Evolutionary conservation across 2,113 vertebrate genomes (phyloP), one percentile per base, ranked within the genome.

Genomic region (Rhipidura dahli): DNA sequence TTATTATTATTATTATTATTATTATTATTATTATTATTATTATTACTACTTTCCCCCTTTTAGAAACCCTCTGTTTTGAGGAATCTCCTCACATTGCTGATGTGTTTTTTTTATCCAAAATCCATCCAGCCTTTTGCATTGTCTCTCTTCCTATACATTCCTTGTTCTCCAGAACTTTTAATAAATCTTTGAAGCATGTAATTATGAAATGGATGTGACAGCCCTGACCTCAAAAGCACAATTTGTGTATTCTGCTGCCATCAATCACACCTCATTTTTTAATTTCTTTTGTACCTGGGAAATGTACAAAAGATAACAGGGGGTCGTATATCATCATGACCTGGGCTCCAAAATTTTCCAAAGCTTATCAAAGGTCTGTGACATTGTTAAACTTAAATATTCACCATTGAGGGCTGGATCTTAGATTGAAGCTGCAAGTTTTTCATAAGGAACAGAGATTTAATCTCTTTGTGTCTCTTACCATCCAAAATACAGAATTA

Each of bases 181-280:
- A 90, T 96, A 96, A 96, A 84, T 93, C 84, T 97, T 98, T 98
- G 97, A 98, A 96, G 90, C 95, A 96, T 98, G 96, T 98, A 98
- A 98, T 98, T 99, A 97, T 97, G 94, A 98, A 98, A 92, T 95
- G 98, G 97, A 98, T 98, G 96, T 98, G 98, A 98, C 97, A 98
- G 97, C 96, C 81, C 97, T 96, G 97, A 98, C 98, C 98, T 98
- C 80, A 92, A 68, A 90, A 95, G 78, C 95, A 91, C 95, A 89
- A 87, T 92, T 97, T 93, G 83, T 89, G 96, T 97, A 85, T 97
- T 84, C 91, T 69, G 18, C 82, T 96, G 94, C 75, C 94, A 97
- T 96, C 95, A 78, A 95, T 98, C 97, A 98, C 89, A 90, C 93
- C 96, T 98, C 92, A 91, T 97, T 97, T 98, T 98, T 98, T 97